Evolutionary conservation across 2,888 invertebrate genomes (phyloP).

Genomic region (Sarcophaga subvicina): DNA sequence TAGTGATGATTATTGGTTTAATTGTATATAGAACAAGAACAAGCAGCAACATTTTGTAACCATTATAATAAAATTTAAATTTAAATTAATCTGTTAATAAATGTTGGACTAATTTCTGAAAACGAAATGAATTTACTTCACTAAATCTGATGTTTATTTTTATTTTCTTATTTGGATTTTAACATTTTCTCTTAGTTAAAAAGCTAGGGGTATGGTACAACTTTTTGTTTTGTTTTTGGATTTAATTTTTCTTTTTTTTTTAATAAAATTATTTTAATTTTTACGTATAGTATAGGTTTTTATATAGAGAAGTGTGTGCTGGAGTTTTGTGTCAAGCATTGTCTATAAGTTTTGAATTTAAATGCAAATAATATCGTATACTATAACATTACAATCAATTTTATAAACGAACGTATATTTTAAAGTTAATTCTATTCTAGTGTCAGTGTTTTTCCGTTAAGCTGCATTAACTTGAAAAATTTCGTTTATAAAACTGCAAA

Average conservation of each 20-base stretch:
- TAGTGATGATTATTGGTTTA: conserved; percentile 38
- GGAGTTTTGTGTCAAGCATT: conserved; percentile 16
- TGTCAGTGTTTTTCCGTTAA: too few relatives aligned
- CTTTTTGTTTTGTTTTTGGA: conserved; percentile 54
- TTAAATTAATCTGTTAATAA: conserved; percentile 45
- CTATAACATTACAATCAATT: neutral
- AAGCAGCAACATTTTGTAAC: conserved; percentile 68
- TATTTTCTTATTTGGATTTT: conserved; percentile 26
- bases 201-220: conserved; percentile 69
- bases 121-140: conserved; percentile 10
- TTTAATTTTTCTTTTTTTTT: neutral
- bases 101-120: conserved; percentile 40
- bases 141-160: conserved; percentile 44
- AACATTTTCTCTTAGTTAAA: conserved; percentile 7
- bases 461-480: too few relatives aligned
- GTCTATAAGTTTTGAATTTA: neutral
- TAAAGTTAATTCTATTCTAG: too few relatives aligned
- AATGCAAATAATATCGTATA: neutral
- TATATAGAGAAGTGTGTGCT: conserved; percentile 1
- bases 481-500: too few relatives aligned
- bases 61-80: conserved; percentile 47
- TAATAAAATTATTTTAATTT: neutral
- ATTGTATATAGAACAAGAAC: conserved; percentile 50
- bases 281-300: too few relatives aligned
- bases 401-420: too few relatives aligned